These are phyloP conservation scores for Rostratula benghalensis DNA, from an alignment of 2,113 vertebrate species.

Conservation along the genomic window DNA sequence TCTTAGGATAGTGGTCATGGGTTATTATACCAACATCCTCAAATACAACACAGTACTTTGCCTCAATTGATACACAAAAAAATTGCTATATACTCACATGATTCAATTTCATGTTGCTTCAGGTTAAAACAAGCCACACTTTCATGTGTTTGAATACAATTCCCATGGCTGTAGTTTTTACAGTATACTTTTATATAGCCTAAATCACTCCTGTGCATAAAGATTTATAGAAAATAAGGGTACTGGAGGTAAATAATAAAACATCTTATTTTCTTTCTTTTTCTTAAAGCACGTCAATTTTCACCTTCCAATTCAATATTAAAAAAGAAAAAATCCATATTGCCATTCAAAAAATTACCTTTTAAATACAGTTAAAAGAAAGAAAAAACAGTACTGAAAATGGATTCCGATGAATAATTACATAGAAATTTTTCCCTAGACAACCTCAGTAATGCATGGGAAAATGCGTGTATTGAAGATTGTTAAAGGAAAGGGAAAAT, in stretches of 20 bases:
- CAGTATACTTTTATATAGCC: slow-evolving; percentile 44
- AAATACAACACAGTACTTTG: slow-evolving; percentile 43
- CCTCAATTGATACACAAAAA: slow-evolving; percentile 29
- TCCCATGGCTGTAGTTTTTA: slow-evolving; percentile 46
- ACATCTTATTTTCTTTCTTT: neutral
- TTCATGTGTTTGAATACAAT: slow-evolving; percentile 67
- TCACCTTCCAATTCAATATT: slow-evolving; percentile 16
- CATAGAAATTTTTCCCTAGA: slow-evolving; percentile 10
- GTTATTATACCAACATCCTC: slow-evolving; percentile 56
- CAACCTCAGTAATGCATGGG: neutral
- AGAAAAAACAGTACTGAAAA: neutral
- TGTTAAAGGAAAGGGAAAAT: neutral
- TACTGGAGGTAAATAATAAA: slow-evolving; percentile 48
- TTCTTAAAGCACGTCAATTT: neutral
- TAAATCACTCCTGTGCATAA: slow-evolving; percentile 21
- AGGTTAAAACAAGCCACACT: slow-evolving; percentile 72
- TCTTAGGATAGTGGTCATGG: slow-evolving; percentile 37
- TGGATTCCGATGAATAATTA: neutral
- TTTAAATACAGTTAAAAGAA: slow-evolving; percentile 6
- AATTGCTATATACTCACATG: slow-evolving; percentile 48
- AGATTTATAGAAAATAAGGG: slow-evolving; percentile 56
- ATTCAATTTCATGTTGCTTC: slow-evolving; percentile 73
- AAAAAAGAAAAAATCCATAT: neutral
- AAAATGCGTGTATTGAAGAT: neutral
- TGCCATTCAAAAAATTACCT: neutral